Base-by-base conservation (phyloP, 2,113 vertebrate species). In the Oreochromis spilurus region DNA sequence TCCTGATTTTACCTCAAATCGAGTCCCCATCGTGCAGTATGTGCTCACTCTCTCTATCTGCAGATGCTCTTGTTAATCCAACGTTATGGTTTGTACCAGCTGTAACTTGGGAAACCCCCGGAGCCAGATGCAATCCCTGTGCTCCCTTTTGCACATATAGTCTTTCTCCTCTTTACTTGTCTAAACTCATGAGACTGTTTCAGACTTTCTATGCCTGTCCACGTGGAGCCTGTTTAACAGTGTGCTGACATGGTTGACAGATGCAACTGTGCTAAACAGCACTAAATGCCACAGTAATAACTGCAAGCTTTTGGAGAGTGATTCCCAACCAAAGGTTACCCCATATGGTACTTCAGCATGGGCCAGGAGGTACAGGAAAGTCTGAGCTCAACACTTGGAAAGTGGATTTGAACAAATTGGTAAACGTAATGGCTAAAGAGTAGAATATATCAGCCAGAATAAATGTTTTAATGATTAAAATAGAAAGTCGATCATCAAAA, bases 101-200 rank as follows among this genome's bases (percentile, higher is more conserved):
- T 92, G 93, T 90, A 88, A 89, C 82, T n/a, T 88, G 85, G 90
- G 89, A 93, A 93, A 87, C 85, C 90, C 93, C 81, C 3, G 3
- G 80, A 93, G 90, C 83, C 87, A 93, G 83, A 91, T 24, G 8
- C 83, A 89, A 83, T 81, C 86, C 58, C 58, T 85, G 43, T 87
- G 52, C 92, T 91, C 78, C 45, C n/a, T 84, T 81, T 52, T 53
- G 40, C 55, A 60, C 12, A 84, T 84, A 83, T 7, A 60, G 81
- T 14, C 52, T 60, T 54, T 54, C n/a, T 43, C 6, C 9, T n/a
- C 4, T 36, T 26, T 54, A 19, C 36, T 54, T 31, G 11, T 53
- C 40, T 17, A 72, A 21, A 57, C 75, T 75, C 62, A 34, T 79
- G 83, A 79, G 54, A 24, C 53, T 2, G 45, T 55, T 81, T 89